phyloP scores from a whole-genome alignment of 2,113 vertebrate genomes.

The Grammomys surdaster region DNA sequence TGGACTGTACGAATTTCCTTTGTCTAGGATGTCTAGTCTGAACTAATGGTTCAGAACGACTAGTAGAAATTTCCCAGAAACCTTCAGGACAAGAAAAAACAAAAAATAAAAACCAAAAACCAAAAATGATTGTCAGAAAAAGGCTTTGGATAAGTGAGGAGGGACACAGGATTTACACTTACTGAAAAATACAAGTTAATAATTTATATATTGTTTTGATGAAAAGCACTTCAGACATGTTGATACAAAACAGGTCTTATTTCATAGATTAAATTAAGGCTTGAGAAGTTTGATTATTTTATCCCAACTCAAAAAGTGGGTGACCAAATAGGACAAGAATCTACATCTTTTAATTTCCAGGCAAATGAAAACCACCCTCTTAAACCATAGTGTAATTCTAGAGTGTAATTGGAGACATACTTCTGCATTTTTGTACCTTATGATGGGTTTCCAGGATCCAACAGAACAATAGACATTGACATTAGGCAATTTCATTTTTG shows the following conservation, averaged over 20 bases:
- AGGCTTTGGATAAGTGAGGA: background rate
- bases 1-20: conserved; percentile 13
- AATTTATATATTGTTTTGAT: conserved; percentile 40
- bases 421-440: conserved; percentile 56
- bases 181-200: background rate
- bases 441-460: conserved; percentile 16
- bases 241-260: background rate
- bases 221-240: background rate
- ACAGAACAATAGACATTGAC: conserved; percentile 40
- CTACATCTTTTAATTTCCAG: conserved; percentile 7
- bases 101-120: too few relatives aligned
- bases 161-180: background rate
- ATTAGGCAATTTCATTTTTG: conserved; percentile 65
- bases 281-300: background rate
- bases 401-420: background rate
- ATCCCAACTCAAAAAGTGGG: conserved; percentile 25
- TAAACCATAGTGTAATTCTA: conserved; percentile 46
- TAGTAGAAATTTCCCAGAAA: conserved; percentile 39
- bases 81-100: background rate
- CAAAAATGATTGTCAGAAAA: background rate
- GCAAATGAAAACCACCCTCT: conserved; percentile 21
- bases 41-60: conserved; percentile 30
- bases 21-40: background rate
- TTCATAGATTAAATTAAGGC: background rate
- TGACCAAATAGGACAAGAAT: conserved; percentile 13